A percentile compares a stretch with the other conserved stretches of the same genome.
Conservation (phyloP, 2,797 vertebrate species). For the Vireo griseus region DNA sequence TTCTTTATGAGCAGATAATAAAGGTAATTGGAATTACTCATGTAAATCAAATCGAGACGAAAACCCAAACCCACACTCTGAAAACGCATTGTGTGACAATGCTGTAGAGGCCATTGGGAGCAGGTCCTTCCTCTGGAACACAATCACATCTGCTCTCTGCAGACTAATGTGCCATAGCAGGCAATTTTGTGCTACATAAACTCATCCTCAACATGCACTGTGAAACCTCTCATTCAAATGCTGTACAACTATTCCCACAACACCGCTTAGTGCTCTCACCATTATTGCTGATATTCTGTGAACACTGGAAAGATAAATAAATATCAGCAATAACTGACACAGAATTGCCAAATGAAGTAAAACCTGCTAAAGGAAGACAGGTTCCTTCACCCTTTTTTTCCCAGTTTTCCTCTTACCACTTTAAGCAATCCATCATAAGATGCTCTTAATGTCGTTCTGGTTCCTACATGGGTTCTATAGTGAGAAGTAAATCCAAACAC, state of each 20-base stretch:
- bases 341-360: neutral
- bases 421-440: neutral
- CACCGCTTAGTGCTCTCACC: neutral
- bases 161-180: neutral
- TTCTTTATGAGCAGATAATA: neutral
- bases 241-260: neutral
- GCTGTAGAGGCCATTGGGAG: neutral
- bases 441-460: neutral
- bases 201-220: neutral
- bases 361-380: neutral
- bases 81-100: neutral
- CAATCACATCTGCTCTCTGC: neutral
- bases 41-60: constrained; percentile 10
- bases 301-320: neutral
- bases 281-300: neutral
- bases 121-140: neutral
- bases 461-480: neutral
- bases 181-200: constrained; percentile 19
- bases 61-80: neutral
- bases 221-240: neutral
- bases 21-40: constrained; percentile 42
- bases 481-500: neutral
- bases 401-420: neutral
- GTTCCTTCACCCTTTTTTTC: neutral
- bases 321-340: neutral